A percentile compares a stretch with the other conserved stretches of the same genome.
These are phyloP conservation scores for Drosophila micromelanica DNA, from an alignment of 1,140 invertebrate genomes.

Conservation along the genomic window DNA sequence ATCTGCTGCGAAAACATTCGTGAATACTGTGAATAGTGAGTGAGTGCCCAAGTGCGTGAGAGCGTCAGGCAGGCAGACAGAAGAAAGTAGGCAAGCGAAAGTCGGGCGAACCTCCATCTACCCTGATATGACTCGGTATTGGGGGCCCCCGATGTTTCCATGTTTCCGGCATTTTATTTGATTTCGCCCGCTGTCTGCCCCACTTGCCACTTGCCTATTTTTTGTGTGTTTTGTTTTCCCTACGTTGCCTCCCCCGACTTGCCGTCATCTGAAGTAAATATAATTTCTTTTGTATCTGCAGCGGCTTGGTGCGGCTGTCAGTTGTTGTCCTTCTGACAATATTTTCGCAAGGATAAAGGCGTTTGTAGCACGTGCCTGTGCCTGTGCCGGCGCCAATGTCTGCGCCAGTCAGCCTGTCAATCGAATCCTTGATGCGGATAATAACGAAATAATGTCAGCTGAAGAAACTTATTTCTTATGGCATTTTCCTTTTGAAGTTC, in stretches of 20 bases:
- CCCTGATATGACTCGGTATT: constrained; percentile 46
- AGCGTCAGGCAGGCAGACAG: constrained; percentile 11
- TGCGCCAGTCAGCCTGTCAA: constrained; percentile 61
- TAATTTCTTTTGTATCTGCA: constrained; percentile 77
- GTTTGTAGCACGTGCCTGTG: constrained; percentile 70
- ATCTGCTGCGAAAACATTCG: constrained; percentile 79
- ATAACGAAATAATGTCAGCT: constrained; percentile 80
- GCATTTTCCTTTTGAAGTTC: constrained; percentile 54
- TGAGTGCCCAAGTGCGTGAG: constrained; percentile 33
- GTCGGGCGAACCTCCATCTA: constrained; percentile 22
- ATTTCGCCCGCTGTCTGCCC: constrained; percentile 40
- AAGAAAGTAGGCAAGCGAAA: constrained; percentile 56
- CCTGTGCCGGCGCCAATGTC: constrained; percentile 27
- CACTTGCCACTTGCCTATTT: constrained; percentile 51
- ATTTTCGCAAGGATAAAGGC: constrained; percentile 78
- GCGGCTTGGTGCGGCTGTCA: constrained; percentile 37
- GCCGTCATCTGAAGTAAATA: constrained; percentile 51
- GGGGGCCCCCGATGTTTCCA: constrained; percentile 54
- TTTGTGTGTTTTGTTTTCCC: constrained; percentile 58
- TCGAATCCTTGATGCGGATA: constrained; percentile 81
- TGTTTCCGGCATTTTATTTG: constrained; percentile 80
- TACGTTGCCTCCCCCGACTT: not conserved
- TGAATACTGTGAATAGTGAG: constrained; percentile 34
- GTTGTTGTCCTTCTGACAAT: constrained; percentile 70
- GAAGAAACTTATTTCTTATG: constrained; percentile 57